phyloP scores from a whole-genome alignment of 2,888 invertebrate genomes.

The Dexiosoma caninum region DNA sequence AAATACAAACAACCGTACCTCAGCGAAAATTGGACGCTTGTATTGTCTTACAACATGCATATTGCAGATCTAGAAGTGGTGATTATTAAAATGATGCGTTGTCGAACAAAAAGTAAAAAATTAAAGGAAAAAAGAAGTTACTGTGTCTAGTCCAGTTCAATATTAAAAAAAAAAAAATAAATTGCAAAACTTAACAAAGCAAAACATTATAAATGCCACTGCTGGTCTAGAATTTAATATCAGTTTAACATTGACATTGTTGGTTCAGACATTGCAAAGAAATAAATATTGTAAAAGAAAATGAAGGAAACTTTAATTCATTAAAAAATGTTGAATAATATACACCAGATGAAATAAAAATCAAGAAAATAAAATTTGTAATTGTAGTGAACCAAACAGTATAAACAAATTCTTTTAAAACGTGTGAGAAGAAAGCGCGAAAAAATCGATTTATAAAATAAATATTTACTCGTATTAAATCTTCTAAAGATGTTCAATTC shows the following conservation, averaged over 20 bases:
- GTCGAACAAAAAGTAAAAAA: constrained; percentile 42
- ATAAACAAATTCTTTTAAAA: neutral
- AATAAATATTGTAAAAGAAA: constrained; percentile 15
- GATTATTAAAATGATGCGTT: constrained; percentile 45
- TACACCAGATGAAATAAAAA: constrained; percentile 13
- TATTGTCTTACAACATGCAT: neutral
- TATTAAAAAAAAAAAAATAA: constrained; percentile 28
- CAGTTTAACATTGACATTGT: constrained; percentile 76
- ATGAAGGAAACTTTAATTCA: neutral
- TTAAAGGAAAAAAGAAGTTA: constrained; percentile 31
- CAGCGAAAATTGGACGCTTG: neutral
- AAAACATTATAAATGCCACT: constrained; percentile 74
- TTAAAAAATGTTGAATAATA: too few relatives aligned
- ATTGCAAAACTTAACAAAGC: neutral
- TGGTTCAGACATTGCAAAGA: constrained; percentile 72
- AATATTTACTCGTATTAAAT: too few relatives aligned
- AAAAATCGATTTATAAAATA: neutral
- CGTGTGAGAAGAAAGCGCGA: neutral
- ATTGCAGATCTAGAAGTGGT: constrained; percentile 20
- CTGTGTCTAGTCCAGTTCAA: constrained; percentile 39
- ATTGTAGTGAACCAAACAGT: constrained; percentile 30
- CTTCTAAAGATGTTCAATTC: constrained; percentile 5
- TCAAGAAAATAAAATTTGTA: neutral
- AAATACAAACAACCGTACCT: neutral
- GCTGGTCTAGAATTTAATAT: constrained; percentile 72